Conservation (phyloP, 2,113 vertebrate species). For the mouse (Mus musculus) region GRCm39 chr13:49764501-49765000, state of each 20-base stretch:
- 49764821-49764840: conserved; percentile 81
- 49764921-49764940: conserved; percentile 18
- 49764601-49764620: too few relatives aligned
- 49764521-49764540: not conserved
- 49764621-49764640: not conserved
- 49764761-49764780: conserved; percentile 80
- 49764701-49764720: not conserved
- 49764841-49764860: conserved; percentile 78
- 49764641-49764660: not conserved
- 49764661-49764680: not conserved
- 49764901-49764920: conserved; percentile 32
- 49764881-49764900: not conserved
- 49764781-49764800: conserved; percentile 70
- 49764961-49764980: conserved; percentile 8
- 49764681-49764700: not conserved
- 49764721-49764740: conserved; percentile 12
- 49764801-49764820: conserved; percentile 81
- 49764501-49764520: not conserved
- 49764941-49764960: conserved; percentile 31
- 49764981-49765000: conserved; percentile 33
- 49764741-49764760: conserved; percentile 1
- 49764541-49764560: not conserved
- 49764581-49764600: not conserved
- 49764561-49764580: not conserved
- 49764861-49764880: conserved; percentile 86